Conservation (phyloP, 2,113 vertebrate species). For the Lampris incognitus region DNA sequence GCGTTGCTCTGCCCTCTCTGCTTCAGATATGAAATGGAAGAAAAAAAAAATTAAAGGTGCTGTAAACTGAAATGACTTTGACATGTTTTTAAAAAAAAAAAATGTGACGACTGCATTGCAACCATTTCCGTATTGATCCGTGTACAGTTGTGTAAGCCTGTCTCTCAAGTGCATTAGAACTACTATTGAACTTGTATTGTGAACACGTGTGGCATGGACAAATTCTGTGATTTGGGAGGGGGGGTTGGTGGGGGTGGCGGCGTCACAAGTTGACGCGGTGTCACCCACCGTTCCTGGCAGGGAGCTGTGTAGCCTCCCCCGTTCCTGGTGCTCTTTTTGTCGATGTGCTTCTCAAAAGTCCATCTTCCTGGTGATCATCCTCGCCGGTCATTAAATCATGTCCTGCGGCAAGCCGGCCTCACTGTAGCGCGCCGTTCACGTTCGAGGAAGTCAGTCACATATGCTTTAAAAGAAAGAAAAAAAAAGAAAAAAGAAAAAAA, state of each 20-base stretch:
- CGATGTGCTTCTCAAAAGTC: constrained; percentile 23
- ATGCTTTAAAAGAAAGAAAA: constrained; percentile 57
- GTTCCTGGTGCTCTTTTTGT: constrained; percentile 71
- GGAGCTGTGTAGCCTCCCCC: constrained; percentile 43
- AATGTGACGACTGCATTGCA: constrained; percentile 79
- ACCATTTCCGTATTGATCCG: constrained; percentile 69
- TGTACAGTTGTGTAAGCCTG: constrained; percentile 72
- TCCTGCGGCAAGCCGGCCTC: constrained; percentile 49
- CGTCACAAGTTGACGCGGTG: constrained; percentile 31
- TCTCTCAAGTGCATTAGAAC: constrained; percentile 82
- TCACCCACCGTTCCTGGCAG: constrained; percentile 47
- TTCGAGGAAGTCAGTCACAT: constrained; percentile 50
- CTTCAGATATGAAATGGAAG: constrained; percentile 62
- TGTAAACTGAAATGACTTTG: constrained; percentile 76
- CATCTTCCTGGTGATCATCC: constrained; percentile 37
- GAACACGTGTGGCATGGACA: constrained; percentile 64
- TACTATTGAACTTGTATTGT: constrained; percentile 80
- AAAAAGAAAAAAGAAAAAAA: constrained; percentile 33
- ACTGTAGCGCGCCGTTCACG: constrained; percentile 56
- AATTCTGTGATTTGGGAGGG: constrained; percentile 43
- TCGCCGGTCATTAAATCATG: constrained; percentile 52
- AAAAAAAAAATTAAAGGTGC: constrained; percentile 71
- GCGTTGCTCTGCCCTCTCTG: constrained; percentile 54
- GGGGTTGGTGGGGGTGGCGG: background rate
- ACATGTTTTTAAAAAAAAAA: constrained; percentile 53